A percentile compares a stretch with the other conserved stretches of the same genome.
These are phyloP conservation scores for Drosophila pandora DNA, from an alignment of 1,140 invertebrate genomes.

Conservation along the genomic window DNA sequence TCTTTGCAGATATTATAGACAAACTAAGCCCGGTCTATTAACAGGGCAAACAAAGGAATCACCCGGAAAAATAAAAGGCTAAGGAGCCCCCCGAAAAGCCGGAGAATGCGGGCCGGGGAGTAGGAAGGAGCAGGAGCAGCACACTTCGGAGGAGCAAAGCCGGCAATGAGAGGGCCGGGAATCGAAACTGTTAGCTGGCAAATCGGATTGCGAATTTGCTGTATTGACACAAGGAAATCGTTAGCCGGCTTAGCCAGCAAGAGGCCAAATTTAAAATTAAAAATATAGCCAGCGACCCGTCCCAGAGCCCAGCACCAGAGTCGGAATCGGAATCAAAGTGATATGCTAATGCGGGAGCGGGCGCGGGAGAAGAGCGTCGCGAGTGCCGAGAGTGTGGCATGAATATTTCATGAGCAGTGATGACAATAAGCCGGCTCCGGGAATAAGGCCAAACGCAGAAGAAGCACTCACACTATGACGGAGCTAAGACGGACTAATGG, in stretches of 20 bases:
- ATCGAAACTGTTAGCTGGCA: conserved; percentile 65
- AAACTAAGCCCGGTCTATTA: conserved; percentile 70
- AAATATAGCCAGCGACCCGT: conserved; percentile 30
- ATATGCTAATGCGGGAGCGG: conserved; percentile 67
- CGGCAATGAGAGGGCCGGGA: conserved; percentile 67
- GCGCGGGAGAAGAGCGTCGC: conserved; percentile 1
- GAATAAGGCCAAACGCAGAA: conserved; percentile 21
- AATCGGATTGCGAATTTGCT: conserved; percentile 75
- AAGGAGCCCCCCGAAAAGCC: conserved; percentile 6
- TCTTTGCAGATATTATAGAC: conserved; percentile 73
- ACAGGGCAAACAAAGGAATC: conserved; percentile 60
- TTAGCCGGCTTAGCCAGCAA: conserved; percentile 73
- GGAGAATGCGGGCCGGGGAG: conserved; percentile 12
- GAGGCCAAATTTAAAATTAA: conserved; percentile 73
- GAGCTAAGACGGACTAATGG: conserved; percentile 64
- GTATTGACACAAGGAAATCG: conserved; percentile 81
- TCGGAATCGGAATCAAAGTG: conserved; percentile 63
- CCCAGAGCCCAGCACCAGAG: background rate
- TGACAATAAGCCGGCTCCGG: conserved; percentile 69
- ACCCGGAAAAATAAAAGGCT: conserved; percentile 4
- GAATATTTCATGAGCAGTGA: conserved; percentile 75
- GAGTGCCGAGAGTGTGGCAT: conserved; percentile 33
- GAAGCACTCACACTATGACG: conserved; percentile 40
- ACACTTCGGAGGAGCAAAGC: conserved; percentile 4
- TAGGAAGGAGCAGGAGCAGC: background rate